phyloP scores from a whole-genome alignment of 1,140 invertebrate genomes.

The Papilio aristodemus region DNA sequence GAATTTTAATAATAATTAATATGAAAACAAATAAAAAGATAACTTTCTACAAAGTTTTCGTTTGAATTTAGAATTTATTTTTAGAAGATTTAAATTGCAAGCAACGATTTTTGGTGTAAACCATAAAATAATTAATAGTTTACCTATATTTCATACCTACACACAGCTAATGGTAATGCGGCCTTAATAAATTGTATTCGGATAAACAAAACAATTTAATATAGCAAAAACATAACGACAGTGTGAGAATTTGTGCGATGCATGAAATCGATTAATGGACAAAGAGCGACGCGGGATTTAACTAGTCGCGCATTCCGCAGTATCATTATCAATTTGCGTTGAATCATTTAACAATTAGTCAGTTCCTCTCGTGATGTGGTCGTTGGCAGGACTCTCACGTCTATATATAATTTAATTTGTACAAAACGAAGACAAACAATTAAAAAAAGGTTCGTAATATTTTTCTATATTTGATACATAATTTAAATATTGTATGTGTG shows the following conservation, averaged over 20 bases:
- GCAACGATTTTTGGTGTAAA: too few relatives aligned
- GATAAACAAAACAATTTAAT: not conserved
- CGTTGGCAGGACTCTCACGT: not conserved
- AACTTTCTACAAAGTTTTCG: too few relatives aligned
- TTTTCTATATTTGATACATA: too few relatives aligned
- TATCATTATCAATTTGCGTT: slow-evolving; percentile 29
- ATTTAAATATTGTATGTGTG: too few relatives aligned
- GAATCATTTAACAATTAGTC: slow-evolving; percentile 35
- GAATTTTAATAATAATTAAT: too few relatives aligned
- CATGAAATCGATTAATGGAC: not conserved
- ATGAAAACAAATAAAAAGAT: too few relatives aligned
- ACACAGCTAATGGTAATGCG: not conserved
- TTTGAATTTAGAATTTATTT: too few relatives aligned
- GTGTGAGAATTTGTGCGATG: slow-evolving; percentile 14
- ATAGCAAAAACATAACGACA: not conserved
- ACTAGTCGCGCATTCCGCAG: not conserved
- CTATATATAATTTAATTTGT: not conserved
- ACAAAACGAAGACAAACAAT: not conserved
- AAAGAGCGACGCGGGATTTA: not conserved
- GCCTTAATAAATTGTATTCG: not conserved
- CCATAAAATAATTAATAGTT: too few relatives aligned
- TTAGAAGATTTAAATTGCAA: too few relatives aligned
- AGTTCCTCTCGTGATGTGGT: slow-evolving; percentile 36
- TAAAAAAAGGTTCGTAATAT: too few relatives aligned
- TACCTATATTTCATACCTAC: too few relatives aligned